Evolutionary conservation across 2,113 vertebrate species (phyloP).

Genomic region (Enhydra lutris): DNA sequence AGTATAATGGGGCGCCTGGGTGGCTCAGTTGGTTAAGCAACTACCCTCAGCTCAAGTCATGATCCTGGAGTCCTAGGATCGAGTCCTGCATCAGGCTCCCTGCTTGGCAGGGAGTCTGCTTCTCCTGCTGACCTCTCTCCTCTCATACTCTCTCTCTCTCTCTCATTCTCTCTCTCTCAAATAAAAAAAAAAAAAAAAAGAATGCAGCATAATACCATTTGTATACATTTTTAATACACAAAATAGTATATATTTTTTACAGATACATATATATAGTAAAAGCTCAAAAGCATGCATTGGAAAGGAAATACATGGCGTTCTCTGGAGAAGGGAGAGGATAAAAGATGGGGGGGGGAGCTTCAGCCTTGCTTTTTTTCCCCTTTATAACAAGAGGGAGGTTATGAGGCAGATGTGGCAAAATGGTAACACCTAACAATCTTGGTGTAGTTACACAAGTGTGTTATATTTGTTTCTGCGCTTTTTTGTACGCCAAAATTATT

Average conservation of each 20-base stretch:
- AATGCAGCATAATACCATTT: neutral
- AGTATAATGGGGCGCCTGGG: too few relatives aligned
- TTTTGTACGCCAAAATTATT: neutral
- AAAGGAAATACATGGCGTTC: neutral
- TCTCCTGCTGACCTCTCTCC: too few relatives aligned
- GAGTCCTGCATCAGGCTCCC: too few relatives aligned
- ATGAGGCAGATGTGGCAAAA: neutral
- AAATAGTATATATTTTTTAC: neutral
- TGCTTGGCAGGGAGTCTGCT: too few relatives aligned
- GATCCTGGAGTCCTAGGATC: too few relatives aligned
- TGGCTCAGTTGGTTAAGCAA: too few relatives aligned
- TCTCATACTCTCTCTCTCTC: too few relatives aligned
- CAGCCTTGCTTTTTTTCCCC: neutral
- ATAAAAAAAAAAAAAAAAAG: too few relatives aligned
- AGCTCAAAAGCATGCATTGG: neutral
- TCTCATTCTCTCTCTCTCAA: too few relatives aligned
- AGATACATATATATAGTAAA: neutral
- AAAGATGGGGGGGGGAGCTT: neutral
- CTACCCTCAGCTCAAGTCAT: too few relatives aligned
- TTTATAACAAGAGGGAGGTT: neutral
- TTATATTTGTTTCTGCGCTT: neutral
- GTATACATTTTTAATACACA: neutral
- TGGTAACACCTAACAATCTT: neutral
- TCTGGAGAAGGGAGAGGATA: neutral
- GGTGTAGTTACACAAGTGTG: neutral